These are phyloP conservation scores for Tetragonula clypearis DNA, from an alignment of 1,140 invertebrate species.

Conservation along the genomic window DNA sequence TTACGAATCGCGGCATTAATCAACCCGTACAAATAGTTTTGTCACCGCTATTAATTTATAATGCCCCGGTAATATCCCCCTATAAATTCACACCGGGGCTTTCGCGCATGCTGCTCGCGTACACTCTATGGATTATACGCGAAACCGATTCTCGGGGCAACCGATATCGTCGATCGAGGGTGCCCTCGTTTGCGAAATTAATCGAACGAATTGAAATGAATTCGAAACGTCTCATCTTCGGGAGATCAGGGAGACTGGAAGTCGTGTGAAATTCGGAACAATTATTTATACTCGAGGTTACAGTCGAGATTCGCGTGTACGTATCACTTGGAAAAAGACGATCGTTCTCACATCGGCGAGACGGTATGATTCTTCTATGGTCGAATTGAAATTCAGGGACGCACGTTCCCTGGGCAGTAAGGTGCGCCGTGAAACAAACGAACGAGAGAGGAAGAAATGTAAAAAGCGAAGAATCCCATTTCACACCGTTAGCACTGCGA, in stretches of 20 bases:
- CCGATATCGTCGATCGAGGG: conserved; percentile 15
- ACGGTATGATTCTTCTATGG: not conserved
- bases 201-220: not conserved
- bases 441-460: no score
- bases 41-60: conserved; percentile 47
- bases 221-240: not conserved
- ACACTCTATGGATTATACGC: conserved; percentile 24
- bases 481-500: not conserved
- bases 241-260: not conserved
- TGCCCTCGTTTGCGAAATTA: not conserved
- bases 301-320: not conserved
- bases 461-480: not conserved
- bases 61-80: conserved; percentile 28
- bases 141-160: not conserved
- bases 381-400: not conserved
- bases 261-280: not conserved
- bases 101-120: not conserved
- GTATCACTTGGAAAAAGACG: not conserved
- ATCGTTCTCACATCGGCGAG: not conserved
- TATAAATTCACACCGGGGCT: conserved; percentile 13
- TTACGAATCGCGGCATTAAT: conserved; percentile 37
- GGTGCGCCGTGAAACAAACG: not conserved
- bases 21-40: conserved; percentile 41
- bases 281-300: not conserved
- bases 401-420: not conserved